Evolutionary conservation across 2,888 invertebrate species (phyloP), one percentile per base, ranked within the genome.

Genomic region (Leucophenga montana): DNA sequence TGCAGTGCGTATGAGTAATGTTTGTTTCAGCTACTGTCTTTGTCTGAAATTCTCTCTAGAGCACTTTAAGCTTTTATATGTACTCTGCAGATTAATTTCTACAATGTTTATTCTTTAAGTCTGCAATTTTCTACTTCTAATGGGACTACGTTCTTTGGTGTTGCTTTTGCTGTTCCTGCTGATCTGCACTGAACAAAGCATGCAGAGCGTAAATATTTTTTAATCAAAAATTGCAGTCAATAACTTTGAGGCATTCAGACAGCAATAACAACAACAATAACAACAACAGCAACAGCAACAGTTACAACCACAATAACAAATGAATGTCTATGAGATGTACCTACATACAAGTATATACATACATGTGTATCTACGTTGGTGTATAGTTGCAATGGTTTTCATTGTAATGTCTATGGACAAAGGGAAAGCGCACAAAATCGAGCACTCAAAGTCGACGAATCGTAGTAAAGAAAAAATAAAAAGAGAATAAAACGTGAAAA

Each of bases 161-260:
- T 14, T 62, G n/a, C 44, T 54, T n/a, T 44, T 3, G 31, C 33
- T 59, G 18, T 50, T 22, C 9, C 27, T 22, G 31, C 6, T 44
- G 54, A 46, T 62, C n/a, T 46, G 6, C 46, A 62, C 11, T 53
- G 22, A 50, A 39, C 61, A 44, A 16, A 46, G 67, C 62, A 61
- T 62, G 57, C 69, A 11, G 61, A 61, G 33, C 59, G 70, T 68
- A 72, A 75, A 74, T 72, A 76, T 73, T 75, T 79, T 76, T 78
- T 78, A 80, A 78, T 80, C 75, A 76, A 77, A 75, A 75, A 73
- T 73, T 74, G 74, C 74, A 75, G 72, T 77, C 76, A 73, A 79
- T 79, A 79, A 73, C 71, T 69, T 48, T 11, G n/a, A 50, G 68
- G 71, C 67, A 66, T 39, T 39, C 66, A 56, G 54, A 33, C 69